Conservation (phyloP, 2,888 invertebrate genomes). For the Timema cristinae region DNA sequence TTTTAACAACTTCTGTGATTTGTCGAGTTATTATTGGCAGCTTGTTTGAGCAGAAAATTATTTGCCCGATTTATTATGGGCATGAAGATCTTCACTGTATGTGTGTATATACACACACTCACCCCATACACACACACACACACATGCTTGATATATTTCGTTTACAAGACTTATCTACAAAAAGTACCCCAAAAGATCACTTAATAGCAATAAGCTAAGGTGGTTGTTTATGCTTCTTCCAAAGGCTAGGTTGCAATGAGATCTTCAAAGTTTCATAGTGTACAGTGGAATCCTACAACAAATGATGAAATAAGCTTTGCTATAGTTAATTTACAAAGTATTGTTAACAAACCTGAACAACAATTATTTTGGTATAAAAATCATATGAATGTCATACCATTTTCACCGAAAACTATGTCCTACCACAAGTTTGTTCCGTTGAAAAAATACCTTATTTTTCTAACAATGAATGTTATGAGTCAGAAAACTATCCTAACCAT, state of each 20-base stretch:
- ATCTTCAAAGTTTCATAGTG: not conserved
- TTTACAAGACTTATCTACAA: too few relatives aligned
- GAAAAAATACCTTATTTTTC: conserved; percentile 2
- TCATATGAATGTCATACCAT: not conserved
- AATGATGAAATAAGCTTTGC: conserved; percentile 7
- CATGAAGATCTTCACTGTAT: too few relatives aligned
- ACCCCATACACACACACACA: too few relatives aligned
- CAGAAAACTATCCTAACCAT: not conserved
- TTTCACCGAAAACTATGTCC: conserved; percentile 1
- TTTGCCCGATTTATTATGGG: too few relatives aligned
- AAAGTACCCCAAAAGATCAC: too few relatives aligned
- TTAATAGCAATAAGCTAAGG: too few relatives aligned
- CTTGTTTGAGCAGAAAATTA: too few relatives aligned
- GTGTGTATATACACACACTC: too few relatives aligned
- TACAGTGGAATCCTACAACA: not conserved
- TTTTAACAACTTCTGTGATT: too few relatives aligned
- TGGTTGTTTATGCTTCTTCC: too few relatives aligned
- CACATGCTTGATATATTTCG: too few relatives aligned
- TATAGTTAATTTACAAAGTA: conserved; percentile 9
- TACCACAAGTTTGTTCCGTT: conserved; percentile 1
- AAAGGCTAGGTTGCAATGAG: not conserved
- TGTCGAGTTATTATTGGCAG: too few relatives aligned
- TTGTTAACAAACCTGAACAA: not conserved
- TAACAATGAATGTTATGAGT: not conserved
- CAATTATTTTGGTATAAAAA: conserved; percentile 4